Evolutionary conservation across 2,888 invertebrate species (phyloP).

Genomic region (Kuschelorhynchus macadamiae): DNA sequence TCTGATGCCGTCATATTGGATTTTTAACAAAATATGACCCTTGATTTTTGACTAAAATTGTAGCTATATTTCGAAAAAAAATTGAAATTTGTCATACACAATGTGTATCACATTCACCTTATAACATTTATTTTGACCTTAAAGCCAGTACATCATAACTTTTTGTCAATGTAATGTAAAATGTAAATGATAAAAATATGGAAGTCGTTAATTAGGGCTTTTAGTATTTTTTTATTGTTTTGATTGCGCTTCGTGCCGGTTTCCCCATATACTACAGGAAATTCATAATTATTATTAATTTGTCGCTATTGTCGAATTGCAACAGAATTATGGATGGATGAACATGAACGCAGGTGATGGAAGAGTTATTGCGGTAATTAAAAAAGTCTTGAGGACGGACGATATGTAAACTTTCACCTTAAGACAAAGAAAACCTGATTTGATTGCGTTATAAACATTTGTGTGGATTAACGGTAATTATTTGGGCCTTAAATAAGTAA

Average conservation of each 20-base stretch:
- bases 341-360: slow-evolving; percentile 35
- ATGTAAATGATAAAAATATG: too few relatives aligned
- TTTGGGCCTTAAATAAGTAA: background rate
- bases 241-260: background rate
- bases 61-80: too few relatives aligned
- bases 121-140: too few relatives aligned
- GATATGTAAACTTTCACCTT: slow-evolving; percentile 37
- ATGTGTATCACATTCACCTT: too few relatives aligned
- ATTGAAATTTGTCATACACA: too few relatives aligned
- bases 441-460: slow-evolving; percentile 15
- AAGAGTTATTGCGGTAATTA: slow-evolving; percentile 33
- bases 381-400: slow-evolving; percentile 24
- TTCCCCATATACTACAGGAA: slow-evolving; percentile 25
- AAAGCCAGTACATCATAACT: too few relatives aligned
- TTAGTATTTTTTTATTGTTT: too few relatives aligned
- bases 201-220: too few relatives aligned
- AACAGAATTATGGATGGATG: slow-evolving; percentile 30
- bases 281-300: slow-evolving; percentile 31
- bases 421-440: slow-evolving; percentile 26
- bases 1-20: too few relatives aligned
- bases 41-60: too few relatives aligned
- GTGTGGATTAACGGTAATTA: slow-evolving; percentile 10
- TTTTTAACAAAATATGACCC: too few relatives aligned
- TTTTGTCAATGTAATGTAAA: too few relatives aligned
- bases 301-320: slow-evolving; percentile 33